Evolutionary conservation across 2,888 invertebrate genomes (phyloP).

Genomic region (Drosophila sordidula): DNA sequence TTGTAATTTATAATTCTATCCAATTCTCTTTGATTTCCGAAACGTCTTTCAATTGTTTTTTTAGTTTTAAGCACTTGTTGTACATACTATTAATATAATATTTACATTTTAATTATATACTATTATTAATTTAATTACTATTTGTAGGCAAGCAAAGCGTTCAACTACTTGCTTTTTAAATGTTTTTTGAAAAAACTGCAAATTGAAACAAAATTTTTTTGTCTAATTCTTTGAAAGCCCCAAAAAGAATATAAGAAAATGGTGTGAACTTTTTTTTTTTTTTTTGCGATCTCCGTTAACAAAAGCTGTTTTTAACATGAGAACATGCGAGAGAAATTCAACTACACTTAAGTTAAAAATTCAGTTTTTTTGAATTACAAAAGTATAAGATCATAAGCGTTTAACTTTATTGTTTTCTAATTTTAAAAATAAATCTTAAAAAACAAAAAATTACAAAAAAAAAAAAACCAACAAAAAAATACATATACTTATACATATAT

Average conservation of each 20-base stretch:
- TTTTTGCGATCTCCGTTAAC: slow-evolving; percentile 65
- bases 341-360: slow-evolving; percentile 56
- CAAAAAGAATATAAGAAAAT: slow-evolving; percentile 28
- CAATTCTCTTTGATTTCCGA: slow-evolving; percentile 18
- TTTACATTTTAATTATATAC: slow-evolving; percentile 41
- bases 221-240: slow-evolving; percentile 24
- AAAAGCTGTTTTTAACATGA: slow-evolving; percentile 47
- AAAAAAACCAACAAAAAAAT: slow-evolving; percentile 26
- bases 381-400: slow-evolving; percentile 45
- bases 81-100: slow-evolving; percentile 59
- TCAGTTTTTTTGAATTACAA: slow-evolving; percentile 75
- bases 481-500: slow-evolving; percentile 34
- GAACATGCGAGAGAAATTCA: slow-evolving; percentile 53
- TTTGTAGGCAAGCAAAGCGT: slow-evolving; percentile 55
- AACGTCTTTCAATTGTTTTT: slow-evolving; percentile 62
- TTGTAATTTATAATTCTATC: slow-evolving; percentile 16
- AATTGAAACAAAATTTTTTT: slow-evolving; percentile 42
- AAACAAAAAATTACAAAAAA: slow-evolving; percentile 26
- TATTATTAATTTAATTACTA: slow-evolving; percentile 51
- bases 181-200: slow-evolving; percentile 81
- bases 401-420: slow-evolving; percentile 78
- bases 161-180: slow-evolving; percentile 73
- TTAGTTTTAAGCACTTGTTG: slow-evolving; percentile 73
- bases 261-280: slow-evolving; percentile 68
- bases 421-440: slow-evolving; percentile 60